These are phyloP conservation scores for Therioaphis trifolii DNA, from an alignment of 2,888 invertebrate genomes.

Conservation along the genomic window DNA sequence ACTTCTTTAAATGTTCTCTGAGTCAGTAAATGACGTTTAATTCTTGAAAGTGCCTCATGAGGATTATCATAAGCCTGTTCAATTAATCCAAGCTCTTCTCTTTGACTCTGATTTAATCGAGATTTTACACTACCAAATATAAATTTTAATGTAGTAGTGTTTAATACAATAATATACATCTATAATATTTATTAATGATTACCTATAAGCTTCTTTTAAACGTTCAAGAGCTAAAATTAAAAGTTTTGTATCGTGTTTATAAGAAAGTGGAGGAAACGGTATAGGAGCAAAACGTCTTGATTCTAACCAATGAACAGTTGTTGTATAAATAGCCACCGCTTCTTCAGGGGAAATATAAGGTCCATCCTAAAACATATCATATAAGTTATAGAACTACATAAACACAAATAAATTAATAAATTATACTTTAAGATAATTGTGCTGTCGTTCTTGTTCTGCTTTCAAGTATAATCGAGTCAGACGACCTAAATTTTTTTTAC, in stretches of 20 bases:
- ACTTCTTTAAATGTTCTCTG: conserved; percentile 99
- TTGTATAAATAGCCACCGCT: conserved; percentile 99
- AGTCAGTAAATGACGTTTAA: conserved; percentile 98
- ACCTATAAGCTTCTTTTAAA: conserved; percentile 93
- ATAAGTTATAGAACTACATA: not conserved
- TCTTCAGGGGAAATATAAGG: conserved; percentile 99
- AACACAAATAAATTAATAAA: not conserved
- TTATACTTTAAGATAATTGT: conserved; percentile 92
- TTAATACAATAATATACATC: not conserved
- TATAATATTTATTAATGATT: conserved; percentile 40
- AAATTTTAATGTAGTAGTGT: not conserved
- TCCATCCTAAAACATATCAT: conserved; percentile 78
- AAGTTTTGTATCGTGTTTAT: conserved; percentile 99
- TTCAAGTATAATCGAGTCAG: conserved; percentile 96
- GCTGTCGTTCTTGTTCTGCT: conserved; percentile 97
- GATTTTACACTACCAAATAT: conserved; percentile 84
- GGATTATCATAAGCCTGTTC: conserved; percentile 99
- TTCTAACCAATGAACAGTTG: conserved; percentile 99
- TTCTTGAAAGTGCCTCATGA: conserved; percentile 97
- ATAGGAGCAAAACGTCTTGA: conserved; percentile 98
- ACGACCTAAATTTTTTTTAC: conserved; percentile 99
- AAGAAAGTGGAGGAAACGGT: conserved; percentile 98
- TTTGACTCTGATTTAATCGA: conserved; percentile 96
- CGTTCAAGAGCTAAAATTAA: conserved; percentile 96
- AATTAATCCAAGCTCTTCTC: conserved; percentile 97